Conservation (phyloP, 2,888 invertebrate species). For the Bombyx huttoni region DNA sequence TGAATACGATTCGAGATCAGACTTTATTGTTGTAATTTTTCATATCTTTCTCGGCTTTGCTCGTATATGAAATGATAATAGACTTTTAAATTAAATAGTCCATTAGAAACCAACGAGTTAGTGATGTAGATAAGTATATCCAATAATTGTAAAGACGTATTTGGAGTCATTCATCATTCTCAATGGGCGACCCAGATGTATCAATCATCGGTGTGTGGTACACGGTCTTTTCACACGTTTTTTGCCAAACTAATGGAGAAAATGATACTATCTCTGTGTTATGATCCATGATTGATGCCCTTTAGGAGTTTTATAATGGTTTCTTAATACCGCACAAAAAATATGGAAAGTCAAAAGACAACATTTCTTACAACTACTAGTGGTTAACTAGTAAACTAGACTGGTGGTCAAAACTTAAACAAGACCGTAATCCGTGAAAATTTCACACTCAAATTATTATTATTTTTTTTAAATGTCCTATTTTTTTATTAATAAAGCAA, state of each 20-base stretch:
- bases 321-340: not conserved
- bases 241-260: conserved; percentile 20
- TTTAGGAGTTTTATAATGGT: conserved; percentile 19
- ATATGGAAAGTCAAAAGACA: not conserved
- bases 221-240: conserved; percentile 20
- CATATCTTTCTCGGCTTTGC: too few relatives aligned
- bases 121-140: not conserved
- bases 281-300: conserved; percentile 21
- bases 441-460: too few relatives aligned
- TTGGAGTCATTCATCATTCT: conserved; percentile 15
- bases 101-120: not conserved
- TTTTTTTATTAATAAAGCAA: too few relatives aligned
- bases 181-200: conserved; percentile 12
- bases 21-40: too few relatives aligned
- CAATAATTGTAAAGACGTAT: conserved; percentile 13
- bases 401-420: too few relatives aligned
- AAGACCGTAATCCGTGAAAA: too few relatives aligned
- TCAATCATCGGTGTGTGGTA: conserved; percentile 24
- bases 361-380: not conserved
- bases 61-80: not conserved
- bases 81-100: not conserved
- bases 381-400: too few relatives aligned
- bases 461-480: too few relatives aligned
- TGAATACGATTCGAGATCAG: too few relatives aligned
- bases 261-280: conserved; percentile 14